Percentiles rank a stretch among this genome's conserved stretches.
These are phyloP conservation scores for Cheirogaleus major DNA, from an alignment of 2,797 vertebrate genomes.

Conservation along the genomic window DNA sequence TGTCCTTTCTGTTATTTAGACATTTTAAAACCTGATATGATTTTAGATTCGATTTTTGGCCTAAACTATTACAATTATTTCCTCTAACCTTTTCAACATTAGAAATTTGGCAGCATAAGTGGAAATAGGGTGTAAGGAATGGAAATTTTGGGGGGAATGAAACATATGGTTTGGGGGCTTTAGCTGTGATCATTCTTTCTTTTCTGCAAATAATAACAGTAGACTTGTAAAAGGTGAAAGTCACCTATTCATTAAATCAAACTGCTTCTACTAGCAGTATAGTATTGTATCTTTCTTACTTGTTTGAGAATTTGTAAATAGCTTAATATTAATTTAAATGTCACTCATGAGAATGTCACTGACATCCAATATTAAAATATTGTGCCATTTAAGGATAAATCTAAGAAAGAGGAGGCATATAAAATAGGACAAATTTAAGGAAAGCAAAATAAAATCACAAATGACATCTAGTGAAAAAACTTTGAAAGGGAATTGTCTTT, in stretches of 20 bases:
- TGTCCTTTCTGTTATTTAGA: neutral
- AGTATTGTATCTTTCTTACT: neutral
- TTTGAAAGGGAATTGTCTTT: slow-evolving; percentile 90
- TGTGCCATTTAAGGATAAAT: slow-evolving; percentile 76
- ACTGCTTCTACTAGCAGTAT: neutral
- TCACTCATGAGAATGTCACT: slow-evolving; percentile 20
- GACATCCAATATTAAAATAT: slow-evolving; percentile 59
- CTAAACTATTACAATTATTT: neutral
- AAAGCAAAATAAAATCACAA: slow-evolving; percentile 89
- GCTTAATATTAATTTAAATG: slow-evolving; percentile 16
- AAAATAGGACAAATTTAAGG: slow-evolving; percentile 83
- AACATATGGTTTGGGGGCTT: neutral
- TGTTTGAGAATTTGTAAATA: slow-evolving; percentile 18
- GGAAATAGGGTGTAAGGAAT: neutral
- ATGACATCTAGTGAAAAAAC: slow-evolving; percentile 86
- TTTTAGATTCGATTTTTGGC: neutral
- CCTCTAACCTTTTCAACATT: neutral
- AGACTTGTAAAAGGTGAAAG: neutral
- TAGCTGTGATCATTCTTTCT: neutral
- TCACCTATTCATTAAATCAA: neutral
- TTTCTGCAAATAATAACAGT: neutral
- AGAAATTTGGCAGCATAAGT: neutral
- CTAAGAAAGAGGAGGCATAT: slow-evolving; percentile 69
- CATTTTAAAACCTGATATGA: neutral
- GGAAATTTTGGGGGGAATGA: neutral